These are phyloP conservation scores for Myiotriccus ornatus DNA, from an alignment of 2,797 vertebrate genomes.

Conservation along the genomic window DNA sequence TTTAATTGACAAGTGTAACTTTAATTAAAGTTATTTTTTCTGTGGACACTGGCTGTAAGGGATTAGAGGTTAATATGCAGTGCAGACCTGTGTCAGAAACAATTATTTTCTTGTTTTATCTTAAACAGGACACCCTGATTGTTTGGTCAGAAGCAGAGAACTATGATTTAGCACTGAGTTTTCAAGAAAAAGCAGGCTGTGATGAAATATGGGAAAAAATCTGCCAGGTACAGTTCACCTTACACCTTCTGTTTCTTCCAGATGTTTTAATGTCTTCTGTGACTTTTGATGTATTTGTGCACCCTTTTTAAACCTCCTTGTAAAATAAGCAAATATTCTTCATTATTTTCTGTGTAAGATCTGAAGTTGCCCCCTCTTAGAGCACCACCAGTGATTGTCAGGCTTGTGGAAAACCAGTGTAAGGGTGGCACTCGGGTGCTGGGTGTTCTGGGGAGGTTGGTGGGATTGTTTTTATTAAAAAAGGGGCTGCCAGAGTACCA, in stretches of 20 bases:
- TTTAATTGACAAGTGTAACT: background rate
- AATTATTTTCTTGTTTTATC: background rate
- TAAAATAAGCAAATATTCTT: background rate
- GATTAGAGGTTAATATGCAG: background rate
- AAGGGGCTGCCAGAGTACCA: background rate
- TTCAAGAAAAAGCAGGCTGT: constrained; percentile 98
- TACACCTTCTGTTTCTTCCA: background rate
- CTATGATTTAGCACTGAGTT: constrained; percentile 97
- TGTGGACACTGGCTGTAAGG: background rate
- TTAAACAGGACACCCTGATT: constrained; percentile 92
- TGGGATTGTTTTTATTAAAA: background rate
- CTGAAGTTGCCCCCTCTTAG: background rate
- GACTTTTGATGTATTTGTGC: background rate
- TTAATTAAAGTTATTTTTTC: background rate
- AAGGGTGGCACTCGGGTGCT: background rate
- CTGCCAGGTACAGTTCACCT: constrained; percentile 86
- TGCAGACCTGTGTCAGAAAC: background rate
- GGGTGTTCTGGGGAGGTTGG: background rate
- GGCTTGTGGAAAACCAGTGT: background rate
- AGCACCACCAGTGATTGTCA: fast-evolving
- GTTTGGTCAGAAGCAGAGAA: constrained; percentile 99
- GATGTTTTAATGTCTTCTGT: background rate
- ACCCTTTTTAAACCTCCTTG: background rate
- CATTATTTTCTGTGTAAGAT: background rate
- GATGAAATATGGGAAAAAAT: constrained; percentile 99